Evolutionary conservation across 2,888 invertebrate species (phyloP).

Genomic region (Chymomyza amoena): DNA sequence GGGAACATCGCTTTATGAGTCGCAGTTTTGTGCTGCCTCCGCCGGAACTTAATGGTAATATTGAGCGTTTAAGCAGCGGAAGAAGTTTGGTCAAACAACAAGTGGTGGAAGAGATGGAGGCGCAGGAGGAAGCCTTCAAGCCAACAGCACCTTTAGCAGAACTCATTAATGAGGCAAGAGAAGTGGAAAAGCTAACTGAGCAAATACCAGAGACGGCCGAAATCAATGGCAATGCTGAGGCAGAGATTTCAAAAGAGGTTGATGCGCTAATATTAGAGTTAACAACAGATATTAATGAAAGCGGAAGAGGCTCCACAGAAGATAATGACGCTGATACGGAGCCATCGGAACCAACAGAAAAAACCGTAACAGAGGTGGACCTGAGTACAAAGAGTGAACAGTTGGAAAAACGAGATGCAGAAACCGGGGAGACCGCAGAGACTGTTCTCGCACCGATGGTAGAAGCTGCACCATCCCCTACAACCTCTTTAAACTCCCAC

Average conservation of each 20-base stretch:
- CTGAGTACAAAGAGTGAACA: neutral
- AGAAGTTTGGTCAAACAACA: conserved; percentile 44
- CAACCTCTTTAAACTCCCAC: conserved; percentile 56
- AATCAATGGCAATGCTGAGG: conserved; percentile 30
- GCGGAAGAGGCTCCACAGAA: neutral
- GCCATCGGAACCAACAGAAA: neutral
- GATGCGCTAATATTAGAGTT: neutral
- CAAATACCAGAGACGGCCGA: conserved; percentile 30
- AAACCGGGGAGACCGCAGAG: neutral
- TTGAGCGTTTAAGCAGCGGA: conserved; percentile 40
- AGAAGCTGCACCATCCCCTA: conserved; percentile 49
- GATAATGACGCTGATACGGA: neutral
- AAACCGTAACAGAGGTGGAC: neutral
- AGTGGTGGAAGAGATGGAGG: conserved; percentile 34
- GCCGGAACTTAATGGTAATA: conserved; percentile 54
- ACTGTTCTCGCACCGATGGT: neutral
- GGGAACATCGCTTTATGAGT: conserved; percentile 60
- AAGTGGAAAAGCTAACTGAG: neutral
- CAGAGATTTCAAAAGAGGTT: neutral
- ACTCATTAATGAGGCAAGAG: conserved; percentile 7
- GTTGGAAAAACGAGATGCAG: neutral
- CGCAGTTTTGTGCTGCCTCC: conserved; percentile 65
- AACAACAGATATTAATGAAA: neutral
- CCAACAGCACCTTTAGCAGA: conserved; percentile 34
- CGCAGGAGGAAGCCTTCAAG: conserved; percentile 27